Evolutionary conservation across 2,888 invertebrate species (phyloP), one percentile per base, ranked within the genome.

Genomic region (Caenorhabditis wallacei): DNA sequence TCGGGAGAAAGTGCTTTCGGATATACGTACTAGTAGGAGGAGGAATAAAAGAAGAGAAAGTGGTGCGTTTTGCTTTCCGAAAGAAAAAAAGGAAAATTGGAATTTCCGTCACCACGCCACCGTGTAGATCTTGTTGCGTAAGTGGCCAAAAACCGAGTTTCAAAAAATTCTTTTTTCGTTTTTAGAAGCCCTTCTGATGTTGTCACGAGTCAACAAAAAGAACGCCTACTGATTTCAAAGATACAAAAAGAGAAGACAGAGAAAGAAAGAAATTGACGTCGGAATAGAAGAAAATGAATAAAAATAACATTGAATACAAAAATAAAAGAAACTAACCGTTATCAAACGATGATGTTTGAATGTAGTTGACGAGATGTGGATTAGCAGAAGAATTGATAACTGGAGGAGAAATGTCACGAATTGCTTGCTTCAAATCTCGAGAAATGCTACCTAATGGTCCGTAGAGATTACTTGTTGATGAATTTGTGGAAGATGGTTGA

Each of bases 401-500:
- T 56, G 80, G 72, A 43, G 72, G 61, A 35, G 78, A 79, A 7
- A 71, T 51, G 37, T 79, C 70, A 22, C 56, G 48, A 26, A 80
- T 57, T 51, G 57, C 51, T 35, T 53, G 26, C 78, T 79, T 70
- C 63, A 79, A 70, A 43, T 70, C 78, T 16, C 78, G 56, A 16
- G 70, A 70, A 63, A 61, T 37, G 59, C 61, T 76, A 43, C 76
- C 76, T 68, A 76, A 61, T 40, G 76, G 76, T 53, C 78, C 78
- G 59, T 78, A 80, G 46, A 83, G 70, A 66, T 83, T 83, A 30
- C 13, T 79, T 1, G 75, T 75, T 30, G 83, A 83, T 13, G 83
- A 83, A 35, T 63, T 76, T 2, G 80, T 71, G 7, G 83, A 83
- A 5, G 83, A 80, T 56, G 83, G 83, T 56, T 80, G 80, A 74